Percentiles rank a stretch among this genome's conserved stretches.
phyloP scores from a whole-genome alignment of 2,113 vertebrate species.

The Ascaphus truei region DNA sequence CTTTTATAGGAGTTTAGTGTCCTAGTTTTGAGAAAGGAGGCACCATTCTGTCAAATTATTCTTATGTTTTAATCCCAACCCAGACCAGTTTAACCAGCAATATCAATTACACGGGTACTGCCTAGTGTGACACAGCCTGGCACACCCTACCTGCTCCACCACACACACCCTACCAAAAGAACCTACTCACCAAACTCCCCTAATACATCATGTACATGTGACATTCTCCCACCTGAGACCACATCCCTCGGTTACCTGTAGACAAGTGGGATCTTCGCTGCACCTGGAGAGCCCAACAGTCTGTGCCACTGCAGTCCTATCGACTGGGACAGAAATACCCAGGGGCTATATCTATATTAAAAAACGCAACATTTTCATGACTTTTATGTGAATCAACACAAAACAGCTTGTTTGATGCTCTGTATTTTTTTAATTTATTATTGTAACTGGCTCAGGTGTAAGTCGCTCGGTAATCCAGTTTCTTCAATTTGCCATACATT shows the following conservation, averaged over 20 bases:
- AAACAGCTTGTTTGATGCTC: background rate
- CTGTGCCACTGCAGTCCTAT: background rate
- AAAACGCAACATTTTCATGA: background rate
- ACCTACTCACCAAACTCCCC: background rate
- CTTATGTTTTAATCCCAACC: background rate
- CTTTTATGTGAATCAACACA: background rate
- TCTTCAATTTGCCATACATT: background rate
- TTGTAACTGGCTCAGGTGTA: background rate
- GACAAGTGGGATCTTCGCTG: background rate
- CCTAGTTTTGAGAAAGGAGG: conserved; percentile 11
- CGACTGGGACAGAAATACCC: background rate
- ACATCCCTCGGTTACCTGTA: too few relatives aligned
- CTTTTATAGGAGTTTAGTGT: conserved; percentile 7
- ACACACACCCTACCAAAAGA: background rate
- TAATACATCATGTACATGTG: background rate
- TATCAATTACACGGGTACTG: conserved; percentile 9
- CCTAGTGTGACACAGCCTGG: background rate
- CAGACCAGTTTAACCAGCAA: conserved; percentile 8
- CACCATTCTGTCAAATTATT: background rate
- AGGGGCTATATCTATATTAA: background rate
- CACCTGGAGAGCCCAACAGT: background rate
- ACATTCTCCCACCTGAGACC: background rate
- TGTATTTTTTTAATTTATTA: too few relatives aligned
- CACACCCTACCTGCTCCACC: background rate
- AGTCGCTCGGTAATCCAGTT: background rate